Percentiles rank a stretch among this genome's conserved stretches.
phyloP scores from a whole-genome alignment of 2,797 vertebrate species.

The Antennarius maculatus region DNA sequence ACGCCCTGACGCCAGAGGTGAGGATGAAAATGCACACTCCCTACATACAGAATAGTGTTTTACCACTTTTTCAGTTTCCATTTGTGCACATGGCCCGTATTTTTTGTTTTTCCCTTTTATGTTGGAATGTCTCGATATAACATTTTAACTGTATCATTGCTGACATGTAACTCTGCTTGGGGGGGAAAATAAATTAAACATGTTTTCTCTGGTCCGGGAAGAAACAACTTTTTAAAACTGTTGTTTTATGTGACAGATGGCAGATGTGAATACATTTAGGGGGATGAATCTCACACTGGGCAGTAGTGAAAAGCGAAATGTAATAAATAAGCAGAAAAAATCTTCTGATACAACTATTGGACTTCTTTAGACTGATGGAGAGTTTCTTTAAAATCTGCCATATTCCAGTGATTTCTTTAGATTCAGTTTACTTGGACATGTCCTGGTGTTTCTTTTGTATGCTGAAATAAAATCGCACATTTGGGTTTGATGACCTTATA shows the following conservation, averaged over 20 bases:
- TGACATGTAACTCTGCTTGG: constrained; percentile 17
- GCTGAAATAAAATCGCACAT: too few relatives aligned
- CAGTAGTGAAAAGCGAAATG: constrained; percentile 9
- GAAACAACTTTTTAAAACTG: constrained; percentile 26
- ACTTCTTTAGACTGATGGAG: not conserved
- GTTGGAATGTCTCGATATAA: not conserved
- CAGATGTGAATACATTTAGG: constrained; percentile 36
- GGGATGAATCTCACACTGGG: constrained; percentile 25
- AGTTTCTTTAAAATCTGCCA: constrained; percentile 16
- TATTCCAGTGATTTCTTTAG: too few relatives aligned
- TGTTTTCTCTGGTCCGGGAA: constrained; percentile 39
- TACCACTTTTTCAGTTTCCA: not conserved
- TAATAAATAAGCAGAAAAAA: not conserved
- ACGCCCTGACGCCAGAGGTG: constrained; percentile 97
- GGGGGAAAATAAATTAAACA: constrained; percentile 30
- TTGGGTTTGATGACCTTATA: too few relatives aligned
- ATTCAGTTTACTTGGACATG: not conserved
- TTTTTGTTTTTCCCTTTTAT: constrained; percentile 1
- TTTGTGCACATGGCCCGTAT: not conserved
- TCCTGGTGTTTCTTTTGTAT: too few relatives aligned
- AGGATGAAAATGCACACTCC: constrained; percentile 34
- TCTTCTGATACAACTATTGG: constrained; percentile 7
- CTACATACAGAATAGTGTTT: not conserved
- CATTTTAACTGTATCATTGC: constrained; percentile 8
- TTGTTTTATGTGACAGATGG: constrained; percentile 53